Evolutionary conservation across 2,797 vertebrate species (phyloP).

Genomic region (Schizothorax lantsangensis): DNA sequence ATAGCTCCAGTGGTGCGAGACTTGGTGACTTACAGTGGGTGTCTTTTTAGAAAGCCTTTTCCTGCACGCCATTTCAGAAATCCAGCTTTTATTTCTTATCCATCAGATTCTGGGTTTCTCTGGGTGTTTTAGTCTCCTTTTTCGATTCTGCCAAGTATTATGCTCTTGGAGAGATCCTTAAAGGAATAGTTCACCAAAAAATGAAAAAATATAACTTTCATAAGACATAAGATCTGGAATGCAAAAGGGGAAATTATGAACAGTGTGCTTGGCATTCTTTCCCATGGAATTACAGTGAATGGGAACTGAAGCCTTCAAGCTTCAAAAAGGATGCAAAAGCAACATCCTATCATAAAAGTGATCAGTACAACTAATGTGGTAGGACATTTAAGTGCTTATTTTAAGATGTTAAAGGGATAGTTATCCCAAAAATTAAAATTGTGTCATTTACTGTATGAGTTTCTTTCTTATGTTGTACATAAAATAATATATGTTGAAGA

Average conservation of each 20-base stretch:
- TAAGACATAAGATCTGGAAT: background rate
- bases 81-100: conserved; percentile 21
- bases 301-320: background rate
- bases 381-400: background rate
- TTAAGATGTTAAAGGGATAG: background rate
- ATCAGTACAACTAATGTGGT: background rate
- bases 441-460: background rate
- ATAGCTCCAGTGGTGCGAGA: conserved; percentile 20
- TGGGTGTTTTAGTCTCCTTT: background rate
- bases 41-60: conserved; percentile 34
- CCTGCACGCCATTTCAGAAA: background rate
- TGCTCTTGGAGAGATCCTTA: background rate
- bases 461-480: background rate
- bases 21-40: conserved; percentile 25
- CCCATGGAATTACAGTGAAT: background rate
- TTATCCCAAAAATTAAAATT: background rate
- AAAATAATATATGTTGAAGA: background rate
- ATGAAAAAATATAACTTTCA: background rate
- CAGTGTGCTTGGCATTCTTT: background rate
- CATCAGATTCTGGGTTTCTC: background rate
- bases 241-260: background rate
- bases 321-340: background rate
- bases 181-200: conserved; percentile 1
- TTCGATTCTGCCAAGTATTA: background rate
- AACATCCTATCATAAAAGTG: background rate